Evolutionary conservation across 2,888 invertebrate genomes (phyloP).

Genomic region (Acronicta aceris): DNA sequence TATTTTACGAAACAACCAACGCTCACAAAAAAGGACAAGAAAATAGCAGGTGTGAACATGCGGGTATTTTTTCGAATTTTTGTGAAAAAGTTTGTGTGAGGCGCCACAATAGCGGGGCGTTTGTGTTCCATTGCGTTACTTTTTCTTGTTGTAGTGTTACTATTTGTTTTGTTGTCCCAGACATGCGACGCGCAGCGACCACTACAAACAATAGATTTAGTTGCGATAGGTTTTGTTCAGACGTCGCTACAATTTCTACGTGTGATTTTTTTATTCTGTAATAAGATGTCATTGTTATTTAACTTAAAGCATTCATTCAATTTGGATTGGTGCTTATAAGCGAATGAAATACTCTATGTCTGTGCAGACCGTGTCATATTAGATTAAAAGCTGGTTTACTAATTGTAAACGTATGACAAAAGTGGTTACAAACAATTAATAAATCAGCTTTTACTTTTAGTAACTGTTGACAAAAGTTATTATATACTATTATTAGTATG

Average conservation of each 20-base stretch:
- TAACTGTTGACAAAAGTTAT: too few species aligned
- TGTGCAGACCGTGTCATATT: too few species aligned
- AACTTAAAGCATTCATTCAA: too few species aligned
- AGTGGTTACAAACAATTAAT: too few species aligned
- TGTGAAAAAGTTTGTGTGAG: constrained; percentile 1
- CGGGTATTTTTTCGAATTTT: not conserved
- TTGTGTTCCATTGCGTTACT: constrained; percentile 6
- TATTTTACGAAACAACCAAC: not conserved
- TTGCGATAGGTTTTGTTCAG: constrained; percentile 4
- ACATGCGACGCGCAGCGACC: constrained; percentile 17
- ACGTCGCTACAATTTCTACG: not conserved
- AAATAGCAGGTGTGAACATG: not conserved
- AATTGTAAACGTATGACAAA: too few species aligned
- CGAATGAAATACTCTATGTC: too few species aligned
- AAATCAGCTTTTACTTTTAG: too few species aligned
- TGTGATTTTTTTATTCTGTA: too few species aligned
- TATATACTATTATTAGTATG: too few species aligned
- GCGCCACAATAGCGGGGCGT: not conserved
- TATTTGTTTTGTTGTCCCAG: constrained; percentile 20
- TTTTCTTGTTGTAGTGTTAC: constrained; percentile 9
- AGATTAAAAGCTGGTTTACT: too few species aligned
- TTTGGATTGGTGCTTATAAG: too few species aligned
- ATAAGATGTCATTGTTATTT: too few species aligned
- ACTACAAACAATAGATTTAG: constrained; percentile 33
- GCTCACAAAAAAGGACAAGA: not conserved